Base-by-base conservation (phyloP, 2,113 vertebrate genomes). In the Anolis carolinensis region DNA sequence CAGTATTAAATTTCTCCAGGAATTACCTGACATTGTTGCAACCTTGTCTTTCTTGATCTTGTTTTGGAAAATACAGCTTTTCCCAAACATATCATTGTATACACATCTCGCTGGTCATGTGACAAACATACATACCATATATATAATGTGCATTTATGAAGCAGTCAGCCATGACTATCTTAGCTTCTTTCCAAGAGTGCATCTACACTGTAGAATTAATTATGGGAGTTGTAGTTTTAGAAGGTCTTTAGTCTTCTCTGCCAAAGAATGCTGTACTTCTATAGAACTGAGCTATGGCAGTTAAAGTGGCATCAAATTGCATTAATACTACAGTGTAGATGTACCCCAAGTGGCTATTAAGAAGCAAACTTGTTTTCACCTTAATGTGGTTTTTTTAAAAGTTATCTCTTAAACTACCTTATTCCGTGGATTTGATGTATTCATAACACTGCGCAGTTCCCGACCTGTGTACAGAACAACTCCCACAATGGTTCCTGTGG, bases 381-480 rank as follows among this genome's bases (percentile, higher is more conserved):
- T 44, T 4, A 23, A 34, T 32, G 16, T 73, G 6, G 11, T 59
- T 13, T 18, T 59, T 55, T 55, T 13, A 9, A 59, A 59, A 59
- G 18, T 1, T 55, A 79, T 59, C 10, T 70, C 21, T 9, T 87
- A 89, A 90, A 85, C 30, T 97, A 99, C 99, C 98, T 99, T 99
- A 89, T 98, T 98, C 32, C 98, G 96, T 1, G 99, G 98, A 90
- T 99, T 99, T 27, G 99, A 99, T 34, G 98, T 97, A 48, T 99
- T 99, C 99, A 99, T 99, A 87, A 99, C 99, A 27, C 99, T 99
- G 86, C 98, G 97, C 82, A 98, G 97, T 9, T 99, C 99, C 92
- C 97, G 97, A 25, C 99, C 99, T 0, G 98, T 99, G 93, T 99
- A 99, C 78, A 99, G 97, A 78, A 99, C 99, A n/a, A 99, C 98